A percentile compares a stretch with the other conserved stretches of the same genome.
phyloP scores from a whole-genome alignment of 2,113 vertebrate species.

The Eupsittula cactorum region DNA sequence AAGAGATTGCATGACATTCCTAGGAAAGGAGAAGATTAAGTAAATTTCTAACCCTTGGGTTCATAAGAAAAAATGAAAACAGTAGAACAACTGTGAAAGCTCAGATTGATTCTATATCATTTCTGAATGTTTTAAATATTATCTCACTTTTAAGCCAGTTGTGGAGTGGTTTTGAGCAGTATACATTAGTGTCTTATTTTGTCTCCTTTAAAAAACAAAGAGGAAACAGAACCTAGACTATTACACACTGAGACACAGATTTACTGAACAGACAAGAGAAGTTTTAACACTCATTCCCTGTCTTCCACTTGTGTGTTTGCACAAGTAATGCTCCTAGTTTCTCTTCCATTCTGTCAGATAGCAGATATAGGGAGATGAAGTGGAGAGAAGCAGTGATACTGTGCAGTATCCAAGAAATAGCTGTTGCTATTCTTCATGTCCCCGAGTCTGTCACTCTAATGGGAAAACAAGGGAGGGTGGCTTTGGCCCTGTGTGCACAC shows the following conservation, averaged over 20 bases:
- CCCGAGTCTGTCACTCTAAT: background rate
- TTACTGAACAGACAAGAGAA: background rate
- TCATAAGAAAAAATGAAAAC: background rate
- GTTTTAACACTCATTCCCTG: background rate
- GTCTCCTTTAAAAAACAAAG: background rate
- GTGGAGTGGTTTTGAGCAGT: background rate
- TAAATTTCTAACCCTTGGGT: background rate
- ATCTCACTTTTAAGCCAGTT: background rate
- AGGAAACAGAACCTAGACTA: background rate
- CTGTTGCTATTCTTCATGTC: background rate
- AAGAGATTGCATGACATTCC: background rate
- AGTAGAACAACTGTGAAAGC: background rate
- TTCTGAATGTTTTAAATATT: background rate
- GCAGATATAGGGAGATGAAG: background rate
- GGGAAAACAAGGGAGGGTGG: background rate
- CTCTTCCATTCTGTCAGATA: background rate
- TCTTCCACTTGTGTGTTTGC: background rate
- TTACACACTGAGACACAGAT: background rate
- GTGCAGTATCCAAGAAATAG: background rate
- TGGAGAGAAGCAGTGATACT: background rate
- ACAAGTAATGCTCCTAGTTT: background rate
- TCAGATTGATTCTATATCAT: background rate
- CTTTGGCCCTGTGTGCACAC: background rate
- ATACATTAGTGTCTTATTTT: background rate
- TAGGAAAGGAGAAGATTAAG: background rate